Evolutionary conservation across 2,888 invertebrate species (phyloP), one percentile per base, ranked within the genome.

Genomic region (Eucera pruinosa): DNA sequence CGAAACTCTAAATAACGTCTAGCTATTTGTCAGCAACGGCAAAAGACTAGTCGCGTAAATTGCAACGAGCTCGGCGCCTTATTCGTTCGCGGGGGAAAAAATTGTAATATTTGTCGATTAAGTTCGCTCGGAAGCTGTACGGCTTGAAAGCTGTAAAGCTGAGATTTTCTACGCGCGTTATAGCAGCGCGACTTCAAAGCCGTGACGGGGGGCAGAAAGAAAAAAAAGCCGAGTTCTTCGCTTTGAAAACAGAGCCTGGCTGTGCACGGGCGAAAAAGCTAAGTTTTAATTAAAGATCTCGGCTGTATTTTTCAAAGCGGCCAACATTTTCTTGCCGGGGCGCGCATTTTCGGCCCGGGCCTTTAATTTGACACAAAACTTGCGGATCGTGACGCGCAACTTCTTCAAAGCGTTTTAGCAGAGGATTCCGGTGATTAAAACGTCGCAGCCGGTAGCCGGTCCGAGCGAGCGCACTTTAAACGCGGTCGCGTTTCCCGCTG

Each of bases 261-360:
- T 25, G 45, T n/a, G 39, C 62, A 33, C 15, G 33, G 47, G 27
- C 55, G 61, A 55, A 61, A 57, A 41, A 45, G 58, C 23, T 39
- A 75, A 74, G 70, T 78, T 81, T 75, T 82, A 81, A 82, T 82
- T 78, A 82, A 81, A 81, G 41, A 15, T 47, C 62, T 45, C 18
- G n/a, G n/a, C n/a, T n/a, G n/a, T n/a, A n/a, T 73, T 70, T 73
- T 64, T 69, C 61, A 80, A 73, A 81, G 76, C 36, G 23, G 41
- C n/a, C 25, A 15, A 23, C 48, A 20, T 71, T 52, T 54, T 27
- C 47, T 13, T 45, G 48, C 25, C 67, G n/a, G n/a, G 39, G 15
- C 66, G 45, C 52, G 54, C 45, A 45, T 45, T 39, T 52, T 25
- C 15, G 33, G 39, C 27, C 9, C n/a, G n/a, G n/a, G 25, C 18